Base-by-base conservation (phyloP, 2,888 invertebrate genomes). In the Molanna angustata region DNA sequence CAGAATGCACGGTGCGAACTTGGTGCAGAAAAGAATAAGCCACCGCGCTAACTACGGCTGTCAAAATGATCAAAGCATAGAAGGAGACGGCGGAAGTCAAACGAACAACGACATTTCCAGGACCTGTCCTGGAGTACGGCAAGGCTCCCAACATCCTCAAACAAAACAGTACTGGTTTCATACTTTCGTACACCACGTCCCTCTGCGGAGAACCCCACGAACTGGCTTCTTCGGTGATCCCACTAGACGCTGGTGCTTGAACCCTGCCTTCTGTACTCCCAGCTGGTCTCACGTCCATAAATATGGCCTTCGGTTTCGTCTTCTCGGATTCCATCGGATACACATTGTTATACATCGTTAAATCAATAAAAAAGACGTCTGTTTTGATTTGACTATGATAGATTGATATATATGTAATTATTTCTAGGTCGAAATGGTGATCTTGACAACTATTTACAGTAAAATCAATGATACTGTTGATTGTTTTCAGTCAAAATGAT, bases 21-120 rank as follows among this genome's bases (percentile, higher is more conserved):
- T 82, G 81, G 62, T 83, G 73, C 58, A 80, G 75, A 41, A 82
- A 79, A 2, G 85, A 74, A 62, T 84, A 86, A 0, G 76, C 67
- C 13, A 84, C 76, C 61, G 83, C 84, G 51, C 68, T 74, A 44
- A 76, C 61, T 33, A 84, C 64, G 2, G 75, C 62, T 18, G 74
- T 47, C 60, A 78, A 83, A 16, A 83, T 64, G 4, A 72, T 49
- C 1, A 76, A 58, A 0, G 85, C 83, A 61, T 86, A 86, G 0
- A 74, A 62, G 73, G 84, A 78, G 1, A 82, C 71, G 1, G 79
- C 65, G 0, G 83, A 79, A 1, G 74, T 72, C 1, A 81, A 60
- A 9, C 67, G 65, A 58, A 79, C 81, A 51, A 69, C 66, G 32
- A 75, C 77, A 2, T 75, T 64, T 9, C 81, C 79, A 1, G 76